Base-by-base conservation (phyloP, 2,888 invertebrate genomes). In the Antitype chi region DNA sequence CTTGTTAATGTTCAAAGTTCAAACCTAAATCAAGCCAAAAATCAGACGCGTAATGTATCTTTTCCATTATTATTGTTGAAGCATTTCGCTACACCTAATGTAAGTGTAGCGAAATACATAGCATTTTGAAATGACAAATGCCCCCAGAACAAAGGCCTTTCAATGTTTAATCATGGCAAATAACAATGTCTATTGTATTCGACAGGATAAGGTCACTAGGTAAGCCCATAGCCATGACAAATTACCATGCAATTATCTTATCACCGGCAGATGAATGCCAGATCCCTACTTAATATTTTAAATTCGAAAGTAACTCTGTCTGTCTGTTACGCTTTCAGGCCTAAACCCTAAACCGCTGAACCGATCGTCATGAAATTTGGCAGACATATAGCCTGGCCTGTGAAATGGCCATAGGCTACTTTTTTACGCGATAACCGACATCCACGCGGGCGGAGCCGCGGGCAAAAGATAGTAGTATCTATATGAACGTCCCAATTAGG, bases 111-210 rank as follows among this genome's bases (percentile, higher is more conserved):
- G 38, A 38, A 38, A 38, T 38, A 38, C 38, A 6, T 3, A 5
- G 38, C 38, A 38, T 38, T 38, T 38, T 38, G 38, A 3, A 38
- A 38, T 52, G 25, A n/a, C 47, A 53, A 76, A 62, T 63, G 23
- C n/a, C 47, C 9, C 3, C 66, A 59, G 23, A 60, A 83, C 70
- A 83, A 73, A 66, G 52, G n/a, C 38, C 52, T 64, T 32, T n/a
- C 38, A 38, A 20, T 74, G 32, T 60, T 62, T 57, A 76, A 62
- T 66, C 60, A 73, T 53, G 13, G n/a, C 47, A 76, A 69, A 84
- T 76, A 81, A 83, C 81, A 83, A 83, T 81, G 43, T 25, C 53
- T 59, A 83, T 83, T 83, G 83, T 83, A 52, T 71, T 67, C 72
- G 57, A 25, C 62, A 68, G 73, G 75, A 74, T 70, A 69, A 9